A percentile compares a stretch with the other conserved stretches of the same genome.
phyloP scores from a whole-genome alignment of 2,113 vertebrate species.

The Pomatorhinus ruficollis region DNA sequence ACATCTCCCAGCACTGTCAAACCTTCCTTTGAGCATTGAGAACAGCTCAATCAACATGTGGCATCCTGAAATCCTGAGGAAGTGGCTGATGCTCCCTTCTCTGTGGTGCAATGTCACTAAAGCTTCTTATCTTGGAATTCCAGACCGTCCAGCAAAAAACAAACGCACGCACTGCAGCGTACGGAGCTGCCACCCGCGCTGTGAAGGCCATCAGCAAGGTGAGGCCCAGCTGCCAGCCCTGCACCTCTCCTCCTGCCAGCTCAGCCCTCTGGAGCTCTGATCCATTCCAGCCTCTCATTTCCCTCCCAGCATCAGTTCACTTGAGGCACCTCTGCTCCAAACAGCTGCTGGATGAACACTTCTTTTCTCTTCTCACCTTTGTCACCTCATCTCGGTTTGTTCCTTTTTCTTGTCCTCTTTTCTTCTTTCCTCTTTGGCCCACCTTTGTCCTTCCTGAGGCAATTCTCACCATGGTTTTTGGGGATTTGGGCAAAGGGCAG shows the following conservation, averaged over 20 bases:
- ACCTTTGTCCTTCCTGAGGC: neutral
- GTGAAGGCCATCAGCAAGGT: constrained; percentile 95
- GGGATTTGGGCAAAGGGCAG: neutral
- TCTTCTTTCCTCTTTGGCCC: neutral
- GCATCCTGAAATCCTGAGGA: neutral
- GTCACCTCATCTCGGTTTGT: neutral
- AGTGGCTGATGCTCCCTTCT: accelerated
- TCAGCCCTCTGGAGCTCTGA: accelerated
- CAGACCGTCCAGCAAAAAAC: constrained; percentile 94
- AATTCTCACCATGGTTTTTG: accelerated
- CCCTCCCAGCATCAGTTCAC: accelerated
- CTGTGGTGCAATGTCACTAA: neutral
- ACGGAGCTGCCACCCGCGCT: constrained; percentile 81
- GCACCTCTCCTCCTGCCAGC: neutral
- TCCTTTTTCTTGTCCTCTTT: neutral
- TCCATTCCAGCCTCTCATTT: accelerated
- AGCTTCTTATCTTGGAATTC: neutral
- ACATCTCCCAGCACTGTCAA: neutral
- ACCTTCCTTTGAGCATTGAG: neutral
- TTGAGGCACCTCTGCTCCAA: neutral
- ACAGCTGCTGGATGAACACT: neutral
- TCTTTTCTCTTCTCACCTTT: neutral
- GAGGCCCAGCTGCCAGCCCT: neutral
- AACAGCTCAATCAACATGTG: accelerated
- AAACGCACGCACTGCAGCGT: constrained; percentile 61